Conservation (phyloP, 2,113 vertebrate genomes). For the Upupa epops region DNA sequence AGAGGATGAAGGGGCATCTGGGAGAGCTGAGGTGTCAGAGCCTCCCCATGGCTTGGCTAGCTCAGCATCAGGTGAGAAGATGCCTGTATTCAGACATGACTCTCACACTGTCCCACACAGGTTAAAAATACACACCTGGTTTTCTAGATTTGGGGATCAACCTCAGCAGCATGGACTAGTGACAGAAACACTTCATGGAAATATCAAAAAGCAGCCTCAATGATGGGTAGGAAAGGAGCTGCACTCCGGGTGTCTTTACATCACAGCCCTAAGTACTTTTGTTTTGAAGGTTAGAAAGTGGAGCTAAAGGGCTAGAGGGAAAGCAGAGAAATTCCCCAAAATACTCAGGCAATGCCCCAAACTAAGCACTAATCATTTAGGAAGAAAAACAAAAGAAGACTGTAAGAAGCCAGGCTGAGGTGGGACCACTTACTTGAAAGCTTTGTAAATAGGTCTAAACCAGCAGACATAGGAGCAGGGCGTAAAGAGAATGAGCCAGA, state of each 20-base stretch:
- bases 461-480: slow-evolving; percentile 99
- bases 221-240: neutral
- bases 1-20: neutral
- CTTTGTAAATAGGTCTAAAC: slow-evolving; percentile 99
- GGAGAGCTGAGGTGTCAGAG: neutral
- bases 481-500: slow-evolving; percentile 98
- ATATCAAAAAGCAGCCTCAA: neutral
- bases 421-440: slow-evolving; percentile 90
- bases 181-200: rapidly evolving
- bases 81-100: rapidly evolving
- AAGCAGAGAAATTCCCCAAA: neutral
- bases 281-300: neutral
- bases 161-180: neutral
- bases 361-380: neutral
- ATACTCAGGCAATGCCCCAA: neutral
- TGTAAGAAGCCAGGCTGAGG: neutral
- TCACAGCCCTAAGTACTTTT: rapidly evolving
- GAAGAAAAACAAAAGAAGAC: neutral
- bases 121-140: neutral
- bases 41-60: neutral
- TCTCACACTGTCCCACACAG: rapidly evolving
- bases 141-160: neutral
- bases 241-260: neutral
- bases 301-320: neutral
- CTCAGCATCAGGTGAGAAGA: neutral